A percentile compares a stretch with the other conserved stretches of the same genome.
Evolutionary conservation across 2,797 vertebrate species (phyloP).

Genomic region (Cephalopachus bancanus): DNA sequence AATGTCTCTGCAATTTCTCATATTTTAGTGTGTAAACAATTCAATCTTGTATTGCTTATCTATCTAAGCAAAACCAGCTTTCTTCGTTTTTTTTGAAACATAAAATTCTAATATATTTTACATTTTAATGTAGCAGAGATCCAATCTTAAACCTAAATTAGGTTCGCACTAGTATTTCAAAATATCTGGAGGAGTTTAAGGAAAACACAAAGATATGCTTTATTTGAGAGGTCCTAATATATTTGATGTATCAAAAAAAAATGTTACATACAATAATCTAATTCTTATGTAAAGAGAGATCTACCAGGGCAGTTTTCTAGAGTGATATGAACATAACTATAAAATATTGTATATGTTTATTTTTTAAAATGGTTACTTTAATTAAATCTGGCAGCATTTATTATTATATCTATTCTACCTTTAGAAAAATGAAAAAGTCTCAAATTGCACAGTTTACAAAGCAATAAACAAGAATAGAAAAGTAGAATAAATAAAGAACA

Average conservation of each 20-base stretch:
- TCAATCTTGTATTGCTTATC: not conserved
- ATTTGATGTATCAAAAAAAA: not conserved
- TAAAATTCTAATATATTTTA: slow-evolving; percentile 36
- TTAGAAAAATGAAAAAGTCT: slow-evolving; percentile 22
- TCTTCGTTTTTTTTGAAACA: not conserved
- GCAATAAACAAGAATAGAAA: not conserved
- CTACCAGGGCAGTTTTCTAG: not conserved
- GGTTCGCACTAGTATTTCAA: not conserved
- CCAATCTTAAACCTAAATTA: not conserved
- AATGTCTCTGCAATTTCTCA: not conserved
- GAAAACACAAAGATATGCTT: not conserved
- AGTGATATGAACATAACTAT: not conserved
- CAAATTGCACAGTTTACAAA: not conserved
- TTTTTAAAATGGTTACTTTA: not conserved
- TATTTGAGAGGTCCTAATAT: not conserved
- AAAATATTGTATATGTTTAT: not conserved
- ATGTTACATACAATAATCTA: not conserved
- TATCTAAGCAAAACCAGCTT: not conserved
- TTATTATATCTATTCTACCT: not conserved
- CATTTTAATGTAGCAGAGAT: not conserved
- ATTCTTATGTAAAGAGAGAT: not conserved
- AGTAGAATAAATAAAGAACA: not conserved
- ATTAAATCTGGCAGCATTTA: not conserved
- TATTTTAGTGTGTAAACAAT: not conserved
- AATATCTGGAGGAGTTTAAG: not conserved